These are phyloP conservation scores for Fopius arisanus DNA, from an alignment of 1,140 invertebrate species.

Conservation along the genomic window DNA sequence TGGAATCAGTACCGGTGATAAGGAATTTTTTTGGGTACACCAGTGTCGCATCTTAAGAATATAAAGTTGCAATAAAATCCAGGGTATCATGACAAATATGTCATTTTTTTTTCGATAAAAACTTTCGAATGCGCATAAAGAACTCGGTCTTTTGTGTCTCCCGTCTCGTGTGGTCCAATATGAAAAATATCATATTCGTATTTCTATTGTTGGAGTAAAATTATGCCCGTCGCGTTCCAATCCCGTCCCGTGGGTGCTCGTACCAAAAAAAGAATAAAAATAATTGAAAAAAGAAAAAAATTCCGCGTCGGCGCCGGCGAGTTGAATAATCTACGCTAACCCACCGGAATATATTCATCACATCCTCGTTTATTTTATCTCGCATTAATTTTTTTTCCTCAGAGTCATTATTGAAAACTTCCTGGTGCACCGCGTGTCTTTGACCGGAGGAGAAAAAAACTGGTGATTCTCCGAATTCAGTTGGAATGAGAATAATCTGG, in stretches of 20 bases:
- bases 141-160: slow-evolving; percentile 16
- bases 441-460: not conserved
- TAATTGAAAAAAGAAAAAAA: not conserved
- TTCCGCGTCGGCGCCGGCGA: not conserved
- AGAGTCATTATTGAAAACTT: not conserved
- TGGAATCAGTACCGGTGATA: too few species aligned
- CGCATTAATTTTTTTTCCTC: not conserved
- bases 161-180: slow-evolving; percentile 25
- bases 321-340: slow-evolving; percentile 3
- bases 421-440: not conserved
- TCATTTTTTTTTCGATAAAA: slow-evolving; percentile 24
- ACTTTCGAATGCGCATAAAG: slow-evolving; percentile 10
- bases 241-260: not conserved
- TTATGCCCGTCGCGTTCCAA: not conserved
- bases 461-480: not conserved
- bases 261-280: not conserved
- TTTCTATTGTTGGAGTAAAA: not conserved
- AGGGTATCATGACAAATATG: not conserved
- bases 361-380: not conserved
- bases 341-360: not conserved
- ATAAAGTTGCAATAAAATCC: not conserved
- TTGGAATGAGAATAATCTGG: not conserved
- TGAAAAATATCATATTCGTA: slow-evolving; percentile 10
- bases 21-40: too few species aligned
- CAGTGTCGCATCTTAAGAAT: not conserved